Percentiles rank a stretch among this genome's conserved stretches.
Evolutionary conservation across 2,113 vertebrate species (phyloP).

Genomic region (Labeo rohita): DNA sequence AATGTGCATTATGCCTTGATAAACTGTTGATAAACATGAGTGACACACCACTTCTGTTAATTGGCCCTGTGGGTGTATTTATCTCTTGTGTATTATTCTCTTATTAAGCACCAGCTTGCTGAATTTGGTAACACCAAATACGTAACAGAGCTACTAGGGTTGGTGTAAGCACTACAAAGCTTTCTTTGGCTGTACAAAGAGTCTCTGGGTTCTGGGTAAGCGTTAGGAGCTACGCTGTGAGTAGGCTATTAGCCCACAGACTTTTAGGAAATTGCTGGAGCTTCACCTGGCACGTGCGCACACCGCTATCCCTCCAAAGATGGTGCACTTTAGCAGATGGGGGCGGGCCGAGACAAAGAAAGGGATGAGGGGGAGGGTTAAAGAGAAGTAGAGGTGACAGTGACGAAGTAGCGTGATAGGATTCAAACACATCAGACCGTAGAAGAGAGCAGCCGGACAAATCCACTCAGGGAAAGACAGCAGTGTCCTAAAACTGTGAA

Average conservation of each 20-base stretch:
- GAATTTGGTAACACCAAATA: background rate
- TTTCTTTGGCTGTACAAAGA: background rate
- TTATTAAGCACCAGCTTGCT: background rate
- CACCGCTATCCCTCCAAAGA: conserved; percentile 60
- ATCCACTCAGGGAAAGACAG: background rate
- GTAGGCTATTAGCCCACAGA: conserved; percentile 30
- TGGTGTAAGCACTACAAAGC: background rate
- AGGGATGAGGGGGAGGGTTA: conserved; percentile 3
- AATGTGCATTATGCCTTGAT: background rate
- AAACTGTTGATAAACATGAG: background rate
- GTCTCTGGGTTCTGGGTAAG: conserved; percentile 13
- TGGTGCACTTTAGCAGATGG: conserved; percentile 57
- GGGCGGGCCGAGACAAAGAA: background rate
- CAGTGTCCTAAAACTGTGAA: background rate
- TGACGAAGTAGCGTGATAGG: background rate
- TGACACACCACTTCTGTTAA: background rate
- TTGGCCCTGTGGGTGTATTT: background rate
- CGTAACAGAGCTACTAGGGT: background rate
- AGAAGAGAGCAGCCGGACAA: background rate
- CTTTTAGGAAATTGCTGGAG: conserved; percentile 14
- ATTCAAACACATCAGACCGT: background rate
- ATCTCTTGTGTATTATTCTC: too few species aligned
- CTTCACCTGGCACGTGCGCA: conserved; percentile 65
- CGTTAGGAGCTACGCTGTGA: background rate
- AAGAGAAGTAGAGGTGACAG: conserved; percentile 32